Percentiles rank a stretch among this genome's conserved stretches.
Evolutionary conservation across 2,113 vertebrate species (phyloP).

Genomic region (Melospiza georgiana): DNA sequence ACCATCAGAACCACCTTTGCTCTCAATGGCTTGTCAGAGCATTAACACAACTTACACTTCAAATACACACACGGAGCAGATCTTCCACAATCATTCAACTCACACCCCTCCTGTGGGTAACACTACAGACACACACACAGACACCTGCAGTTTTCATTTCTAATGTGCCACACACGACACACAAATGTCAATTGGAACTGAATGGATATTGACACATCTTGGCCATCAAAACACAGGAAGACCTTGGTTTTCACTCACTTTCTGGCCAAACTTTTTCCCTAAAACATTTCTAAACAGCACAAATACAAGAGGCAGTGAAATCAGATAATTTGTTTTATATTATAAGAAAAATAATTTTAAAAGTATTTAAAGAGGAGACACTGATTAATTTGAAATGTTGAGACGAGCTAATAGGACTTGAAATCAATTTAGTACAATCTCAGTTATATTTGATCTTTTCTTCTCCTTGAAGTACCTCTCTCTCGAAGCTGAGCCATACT

Average conservation of each 20-base stretch:
- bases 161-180: neutral
- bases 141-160: neutral
- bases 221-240: neutral
- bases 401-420: neutral
- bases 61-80: neutral
- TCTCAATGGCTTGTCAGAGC: neutral
- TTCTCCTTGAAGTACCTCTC: neutral
- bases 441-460: neutral
- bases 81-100: neutral
- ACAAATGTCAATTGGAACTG: accelerated
- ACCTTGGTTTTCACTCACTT: neutral
- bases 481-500: neutral
- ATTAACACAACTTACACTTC: neutral
- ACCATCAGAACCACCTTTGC: neutral
- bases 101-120: neutral
- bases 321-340: neutral
- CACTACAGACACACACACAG: neutral
- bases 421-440: neutral
- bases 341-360: neutral
- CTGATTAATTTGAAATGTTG: neutral
- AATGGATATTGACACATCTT: neutral
- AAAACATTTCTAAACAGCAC: neutral
- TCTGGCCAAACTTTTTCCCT: neutral
- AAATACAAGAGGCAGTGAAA: neutral
- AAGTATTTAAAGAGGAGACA: neutral